Base-by-base conservation (phyloP, 2,797 vertebrate species). In the Buceros bicornis region DNA sequence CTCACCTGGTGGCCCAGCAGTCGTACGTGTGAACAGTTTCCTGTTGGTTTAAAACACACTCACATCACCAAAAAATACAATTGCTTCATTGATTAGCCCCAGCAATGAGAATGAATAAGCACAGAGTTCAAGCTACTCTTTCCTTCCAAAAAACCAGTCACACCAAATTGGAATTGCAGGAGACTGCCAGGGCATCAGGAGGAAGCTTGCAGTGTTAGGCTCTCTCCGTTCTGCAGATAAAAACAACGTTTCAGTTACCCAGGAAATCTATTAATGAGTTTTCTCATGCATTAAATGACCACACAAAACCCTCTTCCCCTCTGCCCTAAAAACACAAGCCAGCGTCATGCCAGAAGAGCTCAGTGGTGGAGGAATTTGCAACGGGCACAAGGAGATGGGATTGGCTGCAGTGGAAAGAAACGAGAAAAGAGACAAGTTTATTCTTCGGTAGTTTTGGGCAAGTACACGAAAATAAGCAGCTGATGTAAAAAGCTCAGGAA, bases 231-330 rank as follows among this genome's bases (percentile, higher is more conserved):
- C 78, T 85, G 53, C 56, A 71, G 56, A 80, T 79, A 66, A 82
- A 96, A 85, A 42, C 71, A 96, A 90, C 79, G 73, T 95, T 96
- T 95, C 71, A 64, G 53, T 92, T 96, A 89, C 83, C 86, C 90
- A 93, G 93, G 90, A 94, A 93, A 93, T 90, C 91, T 94, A 42
- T 89, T 96, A 91, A 96, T 93, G 90, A 95, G 93, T 88, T 95
- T 96, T 94, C 81, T 95, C 95, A 96, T 95, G 96, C 96, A 96
- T 96, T 96, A 97, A 96, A 95, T 95, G 58, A 76, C 83, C 89
- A 89, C 74, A 96, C 93, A 97, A 95, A 96, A 93, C 92, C 84
- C 45, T 89, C 56, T 95, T 94, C 37, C 78, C 70, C 45, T 88
- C 69, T 86, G 80, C 43, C 93, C 92, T 82, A 47, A 96, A 95